phyloP scores from a whole-genome alignment of 2,797 vertebrate species.

The Geotrypetes seraphini region DNA sequence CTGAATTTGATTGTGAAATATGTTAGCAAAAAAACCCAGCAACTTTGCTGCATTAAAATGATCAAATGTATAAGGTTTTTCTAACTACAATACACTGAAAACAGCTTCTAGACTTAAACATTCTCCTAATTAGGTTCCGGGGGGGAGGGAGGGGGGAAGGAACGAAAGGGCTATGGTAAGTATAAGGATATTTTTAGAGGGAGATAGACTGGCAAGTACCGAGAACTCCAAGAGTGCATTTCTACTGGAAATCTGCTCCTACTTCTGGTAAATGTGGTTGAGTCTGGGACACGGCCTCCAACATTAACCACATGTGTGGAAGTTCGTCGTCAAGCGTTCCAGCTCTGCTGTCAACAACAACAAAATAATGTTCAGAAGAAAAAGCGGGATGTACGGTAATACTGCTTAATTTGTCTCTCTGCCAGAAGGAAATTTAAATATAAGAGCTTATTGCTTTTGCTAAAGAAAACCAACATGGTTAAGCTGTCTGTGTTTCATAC shows the following conservation, averaged over 20 bases:
- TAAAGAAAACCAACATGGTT: conserved; percentile 6
- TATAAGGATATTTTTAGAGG: conserved; percentile 45
- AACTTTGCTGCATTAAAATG: too few species aligned
- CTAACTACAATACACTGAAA: too few species aligned
- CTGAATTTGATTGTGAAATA: too few species aligned
- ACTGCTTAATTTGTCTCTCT: conserved; percentile 22
- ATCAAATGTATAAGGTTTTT: too few species aligned
- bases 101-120: too few species aligned
- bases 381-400: conserved; percentile 21
- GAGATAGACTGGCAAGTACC: conserved; percentile 42
- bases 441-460: not conserved
- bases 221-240: conserved; percentile 39
- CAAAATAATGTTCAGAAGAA: conserved; percentile 20
- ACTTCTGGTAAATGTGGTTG: conserved; percentile 53
- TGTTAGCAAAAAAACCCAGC: too few species aligned
- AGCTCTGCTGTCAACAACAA: conserved; percentile 51
- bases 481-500: too few species aligned
- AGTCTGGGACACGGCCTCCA: conserved; percentile 48
- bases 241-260: conserved; percentile 52
- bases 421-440: conserved; percentile 15
- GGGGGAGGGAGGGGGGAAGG: too few species aligned
- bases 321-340: conserved; percentile 35
- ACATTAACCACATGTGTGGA: conserved; percentile 53
- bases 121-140: too few species aligned
- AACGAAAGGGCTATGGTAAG: conserved; percentile 35